Percentiles rank a stretch among this genome's conserved stretches.
Evolutionary conservation across 2,888 invertebrate species (phyloP).

Genomic region (Diaperis boleti): DNA sequence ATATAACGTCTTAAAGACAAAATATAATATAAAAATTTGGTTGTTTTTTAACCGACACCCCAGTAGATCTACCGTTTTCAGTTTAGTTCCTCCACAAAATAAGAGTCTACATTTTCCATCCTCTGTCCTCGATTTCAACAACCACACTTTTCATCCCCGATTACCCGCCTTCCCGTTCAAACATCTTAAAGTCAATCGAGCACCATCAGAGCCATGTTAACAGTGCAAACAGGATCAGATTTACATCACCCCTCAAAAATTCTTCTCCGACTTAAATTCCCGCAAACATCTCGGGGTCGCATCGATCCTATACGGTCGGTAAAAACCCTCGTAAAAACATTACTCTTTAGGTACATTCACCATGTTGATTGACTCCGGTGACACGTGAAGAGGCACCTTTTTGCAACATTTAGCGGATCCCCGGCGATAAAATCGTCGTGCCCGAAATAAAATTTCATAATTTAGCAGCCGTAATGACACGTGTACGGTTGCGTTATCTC

Average conservation of each 20-base stretch:
- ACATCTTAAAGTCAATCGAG: slow-evolving; percentile 2
- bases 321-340: slow-evolving; percentile 18
- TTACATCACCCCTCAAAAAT: background rate
- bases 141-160: background rate
- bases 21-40: too few species aligned
- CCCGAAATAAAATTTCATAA: background rate
- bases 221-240: slow-evolving; percentile 9
- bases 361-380: slow-evolving; percentile 26
- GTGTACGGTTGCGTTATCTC: slow-evolving; percentile 34
- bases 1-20: too few species aligned
- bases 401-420: slow-evolving; percentile 3
- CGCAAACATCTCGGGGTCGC: slow-evolving; percentile 8
- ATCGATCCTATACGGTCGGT: background rate
- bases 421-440: background rate
- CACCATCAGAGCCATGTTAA: background rate
- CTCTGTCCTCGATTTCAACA: background rate
- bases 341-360: slow-evolving; percentile 4
- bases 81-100: too few species aligned
- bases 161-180: background rate
- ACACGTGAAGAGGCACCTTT: slow-evolving; percentile 22
- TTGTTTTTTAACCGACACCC: too few species aligned
- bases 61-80: too few species aligned
- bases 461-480: slow-evolving; percentile 13
- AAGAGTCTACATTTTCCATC: too few species aligned
- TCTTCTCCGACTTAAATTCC: slow-evolving; percentile 4